phyloP scores from a whole-genome alignment of 2,888 invertebrate species.

The Orthosia incerta region DNA sequence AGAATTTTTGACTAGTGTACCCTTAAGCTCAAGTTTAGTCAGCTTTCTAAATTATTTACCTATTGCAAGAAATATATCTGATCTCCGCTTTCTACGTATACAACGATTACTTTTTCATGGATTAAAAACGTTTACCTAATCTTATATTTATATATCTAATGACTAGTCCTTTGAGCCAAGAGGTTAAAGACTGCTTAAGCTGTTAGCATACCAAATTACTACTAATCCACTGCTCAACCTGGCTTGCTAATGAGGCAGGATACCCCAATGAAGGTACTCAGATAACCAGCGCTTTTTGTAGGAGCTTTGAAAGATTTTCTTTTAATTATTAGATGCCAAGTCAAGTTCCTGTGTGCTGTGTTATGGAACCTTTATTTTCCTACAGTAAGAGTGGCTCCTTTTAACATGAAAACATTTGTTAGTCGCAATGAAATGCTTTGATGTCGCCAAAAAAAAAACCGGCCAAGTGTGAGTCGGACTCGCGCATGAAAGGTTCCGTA shows the following conservation, averaged over 20 bases:
- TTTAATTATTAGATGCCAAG: too few relatives aligned
- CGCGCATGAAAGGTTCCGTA: too few relatives aligned
- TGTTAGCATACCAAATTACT: neutral
- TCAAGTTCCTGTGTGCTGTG: too few relatives aligned
- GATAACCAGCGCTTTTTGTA: neutral
- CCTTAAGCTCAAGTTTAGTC: neutral
- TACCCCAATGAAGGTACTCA: neutral
- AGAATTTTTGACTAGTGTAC: too few relatives aligned
- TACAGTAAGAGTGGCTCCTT: too few relatives aligned
- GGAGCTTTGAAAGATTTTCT: neutral
- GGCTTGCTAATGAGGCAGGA: neutral
- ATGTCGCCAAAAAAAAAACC: too few relatives aligned
- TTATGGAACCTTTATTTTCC: neutral
- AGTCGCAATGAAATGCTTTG: too few relatives aligned
- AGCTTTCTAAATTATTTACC: too few relatives aligned
- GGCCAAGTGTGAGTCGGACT: too few relatives aligned
- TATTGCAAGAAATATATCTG: neutral
- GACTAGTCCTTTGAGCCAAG: neutral
- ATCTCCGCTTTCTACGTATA: neutral
- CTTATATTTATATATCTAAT: neutral
- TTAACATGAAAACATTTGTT: too few relatives aligned
- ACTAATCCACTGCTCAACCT: neutral
- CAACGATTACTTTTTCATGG: neutral
- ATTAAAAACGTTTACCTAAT: neutral
- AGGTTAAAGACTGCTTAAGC: neutral